phyloP scores from a whole-genome alignment of 2,113 vertebrate genomes.

The Micronycteris hirsuta region DNA sequence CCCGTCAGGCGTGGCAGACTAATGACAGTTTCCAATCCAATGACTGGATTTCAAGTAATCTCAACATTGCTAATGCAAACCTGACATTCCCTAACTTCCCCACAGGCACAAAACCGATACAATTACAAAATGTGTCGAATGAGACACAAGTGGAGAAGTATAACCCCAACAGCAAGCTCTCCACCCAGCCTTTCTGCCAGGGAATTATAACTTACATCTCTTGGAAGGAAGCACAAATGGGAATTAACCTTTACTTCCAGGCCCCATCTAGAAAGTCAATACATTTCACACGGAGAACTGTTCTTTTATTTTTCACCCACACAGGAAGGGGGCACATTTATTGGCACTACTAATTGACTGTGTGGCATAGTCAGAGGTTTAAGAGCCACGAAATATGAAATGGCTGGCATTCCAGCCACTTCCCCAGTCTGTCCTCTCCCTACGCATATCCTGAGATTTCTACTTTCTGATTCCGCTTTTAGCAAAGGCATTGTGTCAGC shows the following conservation, averaged over 20 bases:
- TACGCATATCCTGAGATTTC: background rate
- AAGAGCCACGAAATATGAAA: background rate
- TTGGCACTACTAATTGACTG: background rate
- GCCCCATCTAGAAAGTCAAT: background rate
- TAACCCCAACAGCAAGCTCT: background rate
- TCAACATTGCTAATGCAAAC: background rate
- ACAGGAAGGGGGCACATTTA: background rate
- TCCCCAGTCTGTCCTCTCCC: background rate
- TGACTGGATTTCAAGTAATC: background rate
- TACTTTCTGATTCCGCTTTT: background rate
- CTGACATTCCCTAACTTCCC: background rate
- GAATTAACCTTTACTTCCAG: background rate
- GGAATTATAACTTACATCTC: background rate
- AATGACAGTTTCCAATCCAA: background rate
- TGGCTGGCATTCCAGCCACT: background rate
- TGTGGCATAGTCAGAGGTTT: background rate
- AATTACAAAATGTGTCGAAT: background rate
- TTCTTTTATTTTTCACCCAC: background rate
- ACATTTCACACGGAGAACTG: background rate
- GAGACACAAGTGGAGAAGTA: background rate
- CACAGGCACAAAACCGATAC: background rate
- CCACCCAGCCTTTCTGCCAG: background rate
- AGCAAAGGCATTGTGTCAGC: background rate
- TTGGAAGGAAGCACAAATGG: background rate
- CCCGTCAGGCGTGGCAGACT: background rate